Base-by-base conservation (phyloP, 2,113 vertebrate species). In the Polypterus senegalus region DNA sequence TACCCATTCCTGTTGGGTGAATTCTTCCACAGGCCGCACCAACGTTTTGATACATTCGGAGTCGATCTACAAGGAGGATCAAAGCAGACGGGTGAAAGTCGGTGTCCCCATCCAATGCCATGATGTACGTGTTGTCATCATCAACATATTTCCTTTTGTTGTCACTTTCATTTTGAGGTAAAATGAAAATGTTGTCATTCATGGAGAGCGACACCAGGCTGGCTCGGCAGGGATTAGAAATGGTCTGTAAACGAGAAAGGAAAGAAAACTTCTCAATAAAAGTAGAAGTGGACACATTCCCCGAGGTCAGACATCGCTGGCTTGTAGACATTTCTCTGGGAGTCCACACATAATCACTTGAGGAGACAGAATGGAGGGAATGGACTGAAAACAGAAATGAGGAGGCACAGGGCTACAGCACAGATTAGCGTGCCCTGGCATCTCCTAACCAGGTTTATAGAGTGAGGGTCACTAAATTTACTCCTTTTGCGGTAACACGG, bases 21-120 rank as follows among this genome's bases (percentile, higher is more conserved):
- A 89, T 89, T 70, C 87, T 80, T 61, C 87, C 87, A 72, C 87
- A 89, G 8, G 86, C 87, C 51, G 87, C 87, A 9, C 87, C 87
- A 7, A 89, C 87, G 47, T 72, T 81, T 0, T 68, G 65, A 65
- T 88, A 88, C 83, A 86, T 85, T 64, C 82, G 79, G 60, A 89
- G 77, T 58, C 87, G 82, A 68, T 89, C 86, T 1, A 89, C 75
- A 9, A 89, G 75, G 49, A 89, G 69, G 67, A 88, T 78, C 46
- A 89, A 63, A 65, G 87, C 84, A 61, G 80, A 76, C 3, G 87
- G 87, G 0, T 88, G 83, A 69, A 89, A 89, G 69, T 89, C 87
- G 0, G 86, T 89, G 74, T 89, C 87, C 68, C 87, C 87, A 3
- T 89, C 87, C 64, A 89, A 70, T 61, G 87, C 86, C 75, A 89